These are phyloP conservation scores for Engraulis encrasicolus DNA, from an alignment of 2,113 vertebrate genomes.

Conservation along the genomic window DNA sequence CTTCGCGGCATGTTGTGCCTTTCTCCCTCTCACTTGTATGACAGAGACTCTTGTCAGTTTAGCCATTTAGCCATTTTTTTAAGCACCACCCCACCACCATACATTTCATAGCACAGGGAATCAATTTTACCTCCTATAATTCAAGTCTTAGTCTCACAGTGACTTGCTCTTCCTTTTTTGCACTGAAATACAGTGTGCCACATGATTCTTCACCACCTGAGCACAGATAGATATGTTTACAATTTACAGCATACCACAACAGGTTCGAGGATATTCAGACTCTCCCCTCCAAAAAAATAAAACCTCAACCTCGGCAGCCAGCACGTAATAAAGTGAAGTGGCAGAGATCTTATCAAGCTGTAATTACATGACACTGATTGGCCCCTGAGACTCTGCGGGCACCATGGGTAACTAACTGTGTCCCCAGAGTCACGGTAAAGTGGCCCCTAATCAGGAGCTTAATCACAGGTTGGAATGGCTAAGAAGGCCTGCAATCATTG, in stretches of 20 bases:
- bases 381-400: conserved; percentile 20
- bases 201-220: too few relatives aligned
- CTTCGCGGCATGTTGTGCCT: background rate
- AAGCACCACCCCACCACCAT: background rate
- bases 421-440: conserved; percentile 22
- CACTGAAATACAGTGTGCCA: background rate
- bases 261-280: background rate
- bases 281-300: background rate
- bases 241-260: background rate
- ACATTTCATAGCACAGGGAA: too few relatives aligned
- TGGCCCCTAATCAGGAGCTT: conserved; percentile 32
- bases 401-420: conserved; percentile 26
- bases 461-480: conserved; percentile 9
- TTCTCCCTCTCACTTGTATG: background rate
- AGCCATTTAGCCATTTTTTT: background rate
- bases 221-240: background rate
- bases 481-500: background rate
- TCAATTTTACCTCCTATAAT: background rate
- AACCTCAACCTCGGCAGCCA: conserved; percentile 26
- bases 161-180: background rate
- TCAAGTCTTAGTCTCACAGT: background rate
- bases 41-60: background rate
- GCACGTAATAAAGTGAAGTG: conserved; percentile 22
- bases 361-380: conserved; percentile 57
- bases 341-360: conserved; percentile 36